A percentile compares a stretch with the other conserved stretches of the same genome.
These are phyloP conservation scores for Echinarachnius parma DNA, from an alignment of 53 echinoderm and acorn worm genomes.

Conservation along the genomic window DNA sequence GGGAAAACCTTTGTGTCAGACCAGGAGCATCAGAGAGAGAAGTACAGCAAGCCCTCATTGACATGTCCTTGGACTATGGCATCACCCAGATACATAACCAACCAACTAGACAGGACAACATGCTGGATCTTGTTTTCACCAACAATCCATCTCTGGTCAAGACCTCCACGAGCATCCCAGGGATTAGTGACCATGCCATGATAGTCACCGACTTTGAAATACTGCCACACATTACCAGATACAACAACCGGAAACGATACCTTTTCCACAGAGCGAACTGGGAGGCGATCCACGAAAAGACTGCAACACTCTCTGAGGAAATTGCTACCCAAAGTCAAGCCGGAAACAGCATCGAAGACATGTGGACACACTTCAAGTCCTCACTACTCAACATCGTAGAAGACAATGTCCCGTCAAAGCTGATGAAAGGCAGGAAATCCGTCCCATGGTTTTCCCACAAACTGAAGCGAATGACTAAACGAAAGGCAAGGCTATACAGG, in stretches of 20 bases:
- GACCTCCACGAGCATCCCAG: slow-evolving; percentile 4
- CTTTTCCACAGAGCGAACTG: slow-evolving; percentile 15
- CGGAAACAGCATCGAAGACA: not conserved
- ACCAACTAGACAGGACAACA: not conserved
- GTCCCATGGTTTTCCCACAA: slow-evolving; percentile 23
- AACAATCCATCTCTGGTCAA: slow-evolving; percentile 31
- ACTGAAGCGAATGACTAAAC: slow-evolving; percentile 23
- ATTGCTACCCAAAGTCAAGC: not conserved
- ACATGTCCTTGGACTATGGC: slow-evolving; percentile 4
- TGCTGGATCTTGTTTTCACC: slow-evolving; percentile 38
- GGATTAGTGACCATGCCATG: slow-evolving; percentile 9
- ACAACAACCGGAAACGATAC: slow-evolving; percentile 16
- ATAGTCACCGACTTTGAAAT: slow-evolving; percentile 18
- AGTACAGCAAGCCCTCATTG: slow-evolving; percentile 21
- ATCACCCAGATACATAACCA: slow-evolving; percentile 5
- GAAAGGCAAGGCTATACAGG: slow-evolving; percentile 11
- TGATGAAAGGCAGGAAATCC: slow-evolving; percentile 16
- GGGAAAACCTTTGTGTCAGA: slow-evolving; percentile 1
- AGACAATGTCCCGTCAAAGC: slow-evolving; percentile 12
- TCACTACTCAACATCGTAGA: slow-evolving; percentile 6
- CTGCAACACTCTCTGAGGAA: not conserved
- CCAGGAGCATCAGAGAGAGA: slow-evolving; percentile 12
- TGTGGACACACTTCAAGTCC: slow-evolving; percentile 18
- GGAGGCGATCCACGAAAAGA: not conserved
- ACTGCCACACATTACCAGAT: slow-evolving; percentile 11